A percentile compares a stretch with the other conserved stretches of the same genome.
Conservation (phyloP, 2,888 invertebrate genomes). For the Craniophora ligustri region DNA sequence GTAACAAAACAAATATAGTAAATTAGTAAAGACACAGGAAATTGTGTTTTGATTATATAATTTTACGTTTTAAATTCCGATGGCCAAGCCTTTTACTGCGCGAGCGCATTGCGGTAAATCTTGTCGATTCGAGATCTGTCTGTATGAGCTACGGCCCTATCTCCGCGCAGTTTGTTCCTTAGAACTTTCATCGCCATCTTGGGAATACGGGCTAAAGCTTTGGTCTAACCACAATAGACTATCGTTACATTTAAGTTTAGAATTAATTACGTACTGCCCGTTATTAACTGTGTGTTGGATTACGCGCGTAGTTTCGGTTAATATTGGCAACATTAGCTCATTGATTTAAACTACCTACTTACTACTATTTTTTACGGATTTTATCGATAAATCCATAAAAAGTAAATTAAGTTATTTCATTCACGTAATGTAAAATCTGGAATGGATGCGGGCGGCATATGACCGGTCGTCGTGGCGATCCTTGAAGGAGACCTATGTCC, state of each 20-base stretch:
- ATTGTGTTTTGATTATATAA: conserved; percentile 8
- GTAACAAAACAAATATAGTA: conserved; percentile 39
- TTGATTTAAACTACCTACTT: too few species aligned
- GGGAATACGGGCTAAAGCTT: conserved; percentile 67
- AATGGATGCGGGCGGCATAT: too few species aligned
- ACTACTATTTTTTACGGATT: too few species aligned
- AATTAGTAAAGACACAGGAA: conserved; percentile 24
- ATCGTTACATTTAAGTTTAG: conserved; percentile 44
- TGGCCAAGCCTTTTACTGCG: conserved; percentile 47
- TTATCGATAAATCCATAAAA: too few species aligned
- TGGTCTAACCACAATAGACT: conserved; percentile 52
- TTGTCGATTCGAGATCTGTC: conserved; percentile 76
- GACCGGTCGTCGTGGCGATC: too few species aligned
- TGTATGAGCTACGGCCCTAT: conserved; percentile 73
- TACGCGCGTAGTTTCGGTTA: conserved; percentile 12
- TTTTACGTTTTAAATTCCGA: conserved; percentile 6
- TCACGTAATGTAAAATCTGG: too few species aligned
- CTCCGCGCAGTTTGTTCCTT: conserved; percentile 59
- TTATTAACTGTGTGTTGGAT: conserved; percentile 22
- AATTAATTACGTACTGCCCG: conserved; percentile 37
- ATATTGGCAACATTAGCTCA: too few species aligned
- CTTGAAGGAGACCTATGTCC: too few species aligned
- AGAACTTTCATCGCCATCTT: conserved; percentile 82
- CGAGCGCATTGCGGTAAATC: conserved; percentile 67
- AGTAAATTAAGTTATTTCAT: too few species aligned